Conservation (phyloP, 2,888 invertebrate genomes). For the Drosophila setosimentum region DNA sequence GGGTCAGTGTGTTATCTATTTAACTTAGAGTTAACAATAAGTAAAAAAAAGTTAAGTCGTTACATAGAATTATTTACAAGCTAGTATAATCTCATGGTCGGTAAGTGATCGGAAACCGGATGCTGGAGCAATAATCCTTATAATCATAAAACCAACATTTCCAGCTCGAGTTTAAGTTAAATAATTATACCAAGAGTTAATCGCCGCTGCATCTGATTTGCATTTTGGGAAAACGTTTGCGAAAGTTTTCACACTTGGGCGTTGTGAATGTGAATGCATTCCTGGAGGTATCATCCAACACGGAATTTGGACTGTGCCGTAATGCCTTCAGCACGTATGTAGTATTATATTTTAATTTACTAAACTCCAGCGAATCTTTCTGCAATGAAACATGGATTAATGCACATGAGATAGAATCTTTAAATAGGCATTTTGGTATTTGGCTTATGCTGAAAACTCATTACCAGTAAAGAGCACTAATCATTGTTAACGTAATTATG, state of each 20-base stretch:
- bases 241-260: conserved; percentile 83
- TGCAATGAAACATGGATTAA: conserved; percentile 54
- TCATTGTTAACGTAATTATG: background rate
- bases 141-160: background rate
- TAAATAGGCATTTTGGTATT: background rate
- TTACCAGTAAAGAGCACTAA: background rate
- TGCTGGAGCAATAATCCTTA: conserved; percentile 1
- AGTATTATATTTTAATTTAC: conserved; percentile 83
- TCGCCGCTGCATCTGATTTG: conserved; percentile 79
- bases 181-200: conserved; percentile 16
- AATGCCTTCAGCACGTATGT: conserved; percentile 81
- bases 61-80: conserved; percentile 73
- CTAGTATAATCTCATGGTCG: conserved; percentile 70
- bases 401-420: background rate
- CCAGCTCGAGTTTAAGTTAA: conserved; percentile 7
- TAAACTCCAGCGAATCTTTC: conserved; percentile 84
- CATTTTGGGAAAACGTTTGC: conserved; percentile 83
- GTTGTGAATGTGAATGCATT: conserved; percentile 80
- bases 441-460: background rate
- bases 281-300: conserved; percentile 48
- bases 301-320: conserved; percentile 56
- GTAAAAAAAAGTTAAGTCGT: conserved; percentile 61
- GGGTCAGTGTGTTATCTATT: conserved; percentile 35
- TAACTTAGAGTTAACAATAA: conserved; percentile 59
- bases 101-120: conserved; percentile 14